Evolutionary conservation across 2,797 vertebrate genomes (phyloP).

Genomic region (Myotis planiceps): DNA sequence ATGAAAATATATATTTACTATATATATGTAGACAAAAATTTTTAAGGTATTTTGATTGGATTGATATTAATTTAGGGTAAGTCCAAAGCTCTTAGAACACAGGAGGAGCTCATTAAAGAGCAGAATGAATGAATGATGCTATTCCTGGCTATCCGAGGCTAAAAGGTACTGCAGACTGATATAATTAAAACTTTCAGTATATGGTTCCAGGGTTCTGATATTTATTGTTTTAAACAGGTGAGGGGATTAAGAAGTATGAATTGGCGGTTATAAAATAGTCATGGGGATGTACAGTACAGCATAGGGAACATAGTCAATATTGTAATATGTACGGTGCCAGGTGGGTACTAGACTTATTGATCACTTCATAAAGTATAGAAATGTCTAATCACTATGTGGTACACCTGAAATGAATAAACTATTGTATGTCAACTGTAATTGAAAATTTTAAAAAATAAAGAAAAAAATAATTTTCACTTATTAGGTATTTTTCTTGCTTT

Average conservation of each 20-base stretch:
- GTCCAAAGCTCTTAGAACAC: neutral
- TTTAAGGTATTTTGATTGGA: neutral
- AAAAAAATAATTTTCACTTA: neutral
- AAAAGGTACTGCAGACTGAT: too few relatives aligned
- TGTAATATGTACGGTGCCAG: neutral
- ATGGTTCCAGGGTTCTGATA: neutral
- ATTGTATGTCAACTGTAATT: neutral
- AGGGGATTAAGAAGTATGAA: neutral
- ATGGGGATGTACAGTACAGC: neutral
- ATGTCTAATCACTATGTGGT: neutral
- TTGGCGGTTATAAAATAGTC: too few relatives aligned
- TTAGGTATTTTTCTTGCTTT: conserved; percentile 64
- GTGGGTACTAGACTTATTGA: neutral
- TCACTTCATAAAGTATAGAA: neutral
- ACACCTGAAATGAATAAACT: neutral
- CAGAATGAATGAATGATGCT: neutral
- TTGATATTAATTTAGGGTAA: neutral
- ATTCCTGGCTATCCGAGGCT: neutral
- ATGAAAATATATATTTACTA: neutral
- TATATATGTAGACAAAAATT: neutral
- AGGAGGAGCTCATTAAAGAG: neutral
- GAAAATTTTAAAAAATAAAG: neutral
- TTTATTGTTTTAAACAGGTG: neutral
- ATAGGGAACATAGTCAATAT: neutral
- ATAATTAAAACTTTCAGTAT: neutral